Base-by-base conservation (phyloP, 2,888 invertebrate species). In the Monopis laevigella region DNA sequence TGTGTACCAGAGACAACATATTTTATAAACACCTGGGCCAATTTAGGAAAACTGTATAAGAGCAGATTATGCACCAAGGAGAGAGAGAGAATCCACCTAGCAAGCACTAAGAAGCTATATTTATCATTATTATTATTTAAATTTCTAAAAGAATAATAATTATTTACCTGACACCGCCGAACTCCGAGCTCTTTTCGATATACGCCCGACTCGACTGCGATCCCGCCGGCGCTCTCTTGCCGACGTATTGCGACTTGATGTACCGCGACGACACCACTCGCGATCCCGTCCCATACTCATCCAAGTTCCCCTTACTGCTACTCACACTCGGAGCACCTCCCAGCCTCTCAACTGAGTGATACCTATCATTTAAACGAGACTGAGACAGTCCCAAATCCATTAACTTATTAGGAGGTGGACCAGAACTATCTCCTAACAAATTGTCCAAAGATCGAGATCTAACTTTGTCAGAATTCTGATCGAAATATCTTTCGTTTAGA, bases 401-500 rank as follows among this genome's bases (percentile, higher is more conserved):
- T 14, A 93, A 65, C 2, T 88, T 87, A 14, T 83, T 83, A 2
- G 84, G 81, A 38, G 81, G 81, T 0, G 83, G 81, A n/a, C 70
- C 75, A 17, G 86, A 84, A 47, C 86, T 86, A 52, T 90, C 84
- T n/a, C 87, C 86, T 6, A 94, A 59, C 1, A 94, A 71, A 60
- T 94, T 93, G 58, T 94, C 94, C 42, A 94, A 69, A 24, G 93
- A 93, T 45, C 78, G 59, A 40, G 92, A 93, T 10, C 93, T 84
- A 5, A 88, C 87, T 71, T 92, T 93, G 51, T 93, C 92, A 1
- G 70, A 69, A 30, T 71, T 78, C 41, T 74, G 77, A 48, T 92
- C 93, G 57, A 95, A 95, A 65, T 95, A 95, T 50, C 95, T 83
- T 52, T 94, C 94, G 57, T 95, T 96, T 2, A 95, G 65, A 0